These are phyloP conservation scores for Syngnathus scovelli DNA, from an alignment of 2,113 vertebrate genomes.

Conservation along the genomic window DNA sequence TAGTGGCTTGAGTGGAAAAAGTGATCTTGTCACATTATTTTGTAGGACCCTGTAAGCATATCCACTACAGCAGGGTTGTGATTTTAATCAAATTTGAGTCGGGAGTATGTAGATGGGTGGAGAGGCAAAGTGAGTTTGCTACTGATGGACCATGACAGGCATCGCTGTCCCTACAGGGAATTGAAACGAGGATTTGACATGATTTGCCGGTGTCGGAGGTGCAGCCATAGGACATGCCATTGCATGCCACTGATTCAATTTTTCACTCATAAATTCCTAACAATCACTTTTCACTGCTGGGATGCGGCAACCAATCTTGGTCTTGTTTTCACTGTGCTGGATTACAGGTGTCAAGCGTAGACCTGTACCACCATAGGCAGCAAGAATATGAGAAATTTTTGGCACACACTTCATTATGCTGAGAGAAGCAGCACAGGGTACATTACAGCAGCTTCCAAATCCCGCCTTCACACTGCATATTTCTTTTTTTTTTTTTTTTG, in stretches of 20 bases:
- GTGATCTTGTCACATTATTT: neutral
- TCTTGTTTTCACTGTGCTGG: slow-evolving; percentile 44
- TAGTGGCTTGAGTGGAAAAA: slow-evolving; percentile 2
- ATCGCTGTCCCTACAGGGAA: slow-evolving; percentile 20
- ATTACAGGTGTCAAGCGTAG: slow-evolving; percentile 56
- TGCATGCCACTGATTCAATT: slow-evolving; percentile 44
- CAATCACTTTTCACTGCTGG: slow-evolving; percentile 42
- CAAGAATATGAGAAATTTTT: slow-evolving; percentile 37
- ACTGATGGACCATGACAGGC: slow-evolving; percentile 53
- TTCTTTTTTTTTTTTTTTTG: slow-evolving; percentile 68
- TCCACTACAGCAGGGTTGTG: slow-evolving; percentile 27
- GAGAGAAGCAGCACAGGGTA: slow-evolving; percentile 20
- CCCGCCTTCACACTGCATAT: slow-evolving; percentile 38
- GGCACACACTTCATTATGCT: slow-evolving; percentile 44
- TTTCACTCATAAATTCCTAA: slow-evolving; percentile 51
- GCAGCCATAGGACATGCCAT: slow-evolving; percentile 50
- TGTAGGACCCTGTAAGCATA: neutral
- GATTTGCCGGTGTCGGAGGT: slow-evolving; percentile 36
- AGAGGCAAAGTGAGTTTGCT: slow-evolving; percentile 21
- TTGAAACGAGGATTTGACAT: slow-evolving; percentile 23
- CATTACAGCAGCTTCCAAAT: slow-evolving; percentile 40
- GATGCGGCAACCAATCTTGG: slow-evolving; percentile 39
- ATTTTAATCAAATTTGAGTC: slow-evolving; percentile 60
- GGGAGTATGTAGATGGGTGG: slow-evolving; percentile 21
- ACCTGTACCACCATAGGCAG: slow-evolving; percentile 33